These are phyloP conservation scores for Tricholauxania praeusta DNA, from an alignment of 2,888 invertebrate species.

Conservation along the genomic window DNA sequence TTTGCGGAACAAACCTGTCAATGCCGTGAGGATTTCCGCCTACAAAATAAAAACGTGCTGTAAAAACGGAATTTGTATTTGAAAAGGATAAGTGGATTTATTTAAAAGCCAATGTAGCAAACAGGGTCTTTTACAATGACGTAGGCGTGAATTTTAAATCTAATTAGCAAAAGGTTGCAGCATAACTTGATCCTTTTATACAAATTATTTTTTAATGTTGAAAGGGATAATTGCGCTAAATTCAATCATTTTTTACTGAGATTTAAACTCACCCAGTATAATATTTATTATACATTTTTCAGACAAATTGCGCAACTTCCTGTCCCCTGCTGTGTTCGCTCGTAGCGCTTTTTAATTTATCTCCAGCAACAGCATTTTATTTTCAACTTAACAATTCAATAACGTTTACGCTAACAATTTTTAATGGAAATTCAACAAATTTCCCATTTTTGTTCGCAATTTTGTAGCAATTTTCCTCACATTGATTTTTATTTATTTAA, in stretches of 20 bases:
- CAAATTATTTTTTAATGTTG: too few species aligned
- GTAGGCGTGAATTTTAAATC: too few species aligned
- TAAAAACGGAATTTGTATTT: not conserved
- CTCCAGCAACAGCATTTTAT: conserved; percentile 28
- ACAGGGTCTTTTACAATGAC: too few species aligned
- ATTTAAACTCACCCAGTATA: too few species aligned
- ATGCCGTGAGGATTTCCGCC: too few species aligned
- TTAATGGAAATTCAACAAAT: conserved; percentile 25
- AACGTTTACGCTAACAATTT: conserved; percentile 27
- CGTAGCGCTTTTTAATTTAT: conserved; percentile 26
- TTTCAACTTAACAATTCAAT: conserved; percentile 28
- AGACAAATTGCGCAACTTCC: conserved; percentile 33
- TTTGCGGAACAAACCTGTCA: too few species aligned
- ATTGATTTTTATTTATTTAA: conserved; percentile 36
- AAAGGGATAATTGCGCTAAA: too few species aligned
- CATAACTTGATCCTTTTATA: too few species aligned
- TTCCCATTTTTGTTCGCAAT: conserved; percentile 12
- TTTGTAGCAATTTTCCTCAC: conserved; percentile 22
- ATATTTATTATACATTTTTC: not conserved
- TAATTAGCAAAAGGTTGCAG: too few species aligned
- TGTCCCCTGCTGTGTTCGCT: conserved; percentile 1
- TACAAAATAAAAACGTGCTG: too few species aligned
- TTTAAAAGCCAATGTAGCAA: not conserved
- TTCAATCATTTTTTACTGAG: too few species aligned
- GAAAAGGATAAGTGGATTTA: conserved; percentile 9